Conservation (phyloP, 1,140 invertebrate genomes). For the Heliconius eleuchia region DNA sequence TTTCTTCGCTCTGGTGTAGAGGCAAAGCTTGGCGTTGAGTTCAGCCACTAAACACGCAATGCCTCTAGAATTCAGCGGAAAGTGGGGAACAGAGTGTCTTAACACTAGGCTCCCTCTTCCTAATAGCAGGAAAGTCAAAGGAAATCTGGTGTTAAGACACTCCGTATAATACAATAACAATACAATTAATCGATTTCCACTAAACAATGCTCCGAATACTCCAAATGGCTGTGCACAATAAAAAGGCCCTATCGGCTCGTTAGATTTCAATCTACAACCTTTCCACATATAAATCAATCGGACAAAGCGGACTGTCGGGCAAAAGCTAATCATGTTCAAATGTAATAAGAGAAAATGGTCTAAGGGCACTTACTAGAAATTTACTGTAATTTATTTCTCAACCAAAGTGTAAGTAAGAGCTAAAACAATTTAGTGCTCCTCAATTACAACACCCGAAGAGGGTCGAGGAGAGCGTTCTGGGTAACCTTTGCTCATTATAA, state of each 20-base stretch:
- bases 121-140: too few relatives aligned
- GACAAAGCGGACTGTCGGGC: neutral
- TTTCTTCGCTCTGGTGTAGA: too few relatives aligned
- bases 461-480: constrained; percentile 40
- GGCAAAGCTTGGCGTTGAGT: too few relatives aligned
- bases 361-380: constrained; percentile 56
- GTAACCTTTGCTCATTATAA: constrained; percentile 43
- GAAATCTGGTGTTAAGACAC: too few relatives aligned
- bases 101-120: too few relatives aligned
- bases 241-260: constrained; percentile 4
- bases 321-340: constrained; percentile 30
- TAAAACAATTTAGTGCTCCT: constrained; percentile 63
- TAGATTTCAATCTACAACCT: constrained; percentile 6
- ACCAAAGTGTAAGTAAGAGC: constrained; percentile 56
- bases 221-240: neutral
- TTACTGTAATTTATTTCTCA: constrained; percentile 59
- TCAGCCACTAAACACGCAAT: too few relatives aligned
- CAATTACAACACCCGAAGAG: constrained; percentile 51
- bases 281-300: neutral
- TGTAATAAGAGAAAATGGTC: constrained; percentile 50
- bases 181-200: neutral
- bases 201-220: neutral
- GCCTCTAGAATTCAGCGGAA: too few relatives aligned
- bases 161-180: neutral
- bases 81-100: too few relatives aligned